Evolutionary conservation across 1,140 invertebrate species (phyloP).

Genomic region (Galendromus occidentalis): DNA sequence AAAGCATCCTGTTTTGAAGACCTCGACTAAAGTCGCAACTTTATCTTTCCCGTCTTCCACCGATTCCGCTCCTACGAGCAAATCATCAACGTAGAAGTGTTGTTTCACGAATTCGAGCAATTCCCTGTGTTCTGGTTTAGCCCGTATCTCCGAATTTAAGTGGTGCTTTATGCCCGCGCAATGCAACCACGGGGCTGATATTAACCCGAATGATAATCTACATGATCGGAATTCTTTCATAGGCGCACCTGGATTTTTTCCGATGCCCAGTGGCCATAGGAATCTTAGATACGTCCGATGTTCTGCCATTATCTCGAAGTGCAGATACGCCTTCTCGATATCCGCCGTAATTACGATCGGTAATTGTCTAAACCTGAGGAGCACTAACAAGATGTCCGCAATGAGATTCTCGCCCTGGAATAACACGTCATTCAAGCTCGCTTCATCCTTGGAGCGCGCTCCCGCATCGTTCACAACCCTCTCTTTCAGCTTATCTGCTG

Average conservation of each 20-base stretch:
- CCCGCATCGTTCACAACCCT: not conserved
- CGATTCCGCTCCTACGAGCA: no score
- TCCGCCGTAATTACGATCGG: not conserved
- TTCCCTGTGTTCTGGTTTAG: no score
- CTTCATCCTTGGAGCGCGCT: not conserved
- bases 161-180: no score
- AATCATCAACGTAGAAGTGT: no score
- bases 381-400: not conserved
- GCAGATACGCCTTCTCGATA: not conserved
- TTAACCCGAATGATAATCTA: no score
- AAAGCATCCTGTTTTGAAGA: no score
- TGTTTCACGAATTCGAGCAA: no score
- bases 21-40: no score
- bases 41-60: no score
- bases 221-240: no score
- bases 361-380: not conserved
- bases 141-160: no score
- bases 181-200: no score
- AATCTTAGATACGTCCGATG: not conserved
- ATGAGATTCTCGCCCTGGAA: not conserved
- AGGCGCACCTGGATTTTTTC: not conserved
- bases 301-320: not conserved
- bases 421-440: not conserved
- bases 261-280: not conserved
- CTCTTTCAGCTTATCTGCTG: not conserved